Percentiles rank a stretch among this genome's conserved stretches.
Conservation (phyloP, 2,888 invertebrate genomes). For the Alcis repandata region DNA sequence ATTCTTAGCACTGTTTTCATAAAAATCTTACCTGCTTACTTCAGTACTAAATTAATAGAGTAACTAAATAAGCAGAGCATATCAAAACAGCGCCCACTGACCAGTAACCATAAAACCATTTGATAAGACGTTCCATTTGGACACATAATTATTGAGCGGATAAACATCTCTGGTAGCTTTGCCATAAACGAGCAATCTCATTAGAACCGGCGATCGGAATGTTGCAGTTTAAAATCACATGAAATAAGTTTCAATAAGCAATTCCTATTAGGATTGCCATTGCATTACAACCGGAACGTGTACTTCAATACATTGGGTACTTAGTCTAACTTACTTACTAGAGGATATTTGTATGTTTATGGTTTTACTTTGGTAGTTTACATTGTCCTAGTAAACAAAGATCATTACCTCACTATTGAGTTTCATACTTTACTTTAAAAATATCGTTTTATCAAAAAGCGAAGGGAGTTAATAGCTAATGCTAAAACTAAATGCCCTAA, state of each 20-base stretch:
- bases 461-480: too few species aligned
- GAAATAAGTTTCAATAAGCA: slow-evolving; percentile 18
- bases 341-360: not conserved
- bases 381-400: too few species aligned
- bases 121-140: slow-evolving; percentile 13
- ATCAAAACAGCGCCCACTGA: slow-evolving; percentile 10
- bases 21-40: too few species aligned
- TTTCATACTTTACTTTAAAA: too few species aligned
- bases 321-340: not conserved
- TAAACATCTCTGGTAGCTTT: slow-evolving; percentile 7
- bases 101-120: slow-evolving; percentile 16
- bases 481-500: too few species aligned
- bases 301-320: not conserved
- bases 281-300: slow-evolving; percentile 2
- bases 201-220: slow-evolving; percentile 16
- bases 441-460: too few species aligned
- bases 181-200: not conserved
- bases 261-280: slow-evolving; percentile 9
- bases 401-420: too few species aligned
- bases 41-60: not conserved
- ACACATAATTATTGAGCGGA: slow-evolving; percentile 13
- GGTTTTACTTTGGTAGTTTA: too few species aligned
- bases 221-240: slow-evolving; percentile 8
- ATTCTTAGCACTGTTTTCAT: too few species aligned
- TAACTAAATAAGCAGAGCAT: not conserved